These are phyloP conservation scores for Pelodytes ibericus DNA, from an alignment of 2,797 vertebrate genomes.

Conservation along the genomic window DNA sequence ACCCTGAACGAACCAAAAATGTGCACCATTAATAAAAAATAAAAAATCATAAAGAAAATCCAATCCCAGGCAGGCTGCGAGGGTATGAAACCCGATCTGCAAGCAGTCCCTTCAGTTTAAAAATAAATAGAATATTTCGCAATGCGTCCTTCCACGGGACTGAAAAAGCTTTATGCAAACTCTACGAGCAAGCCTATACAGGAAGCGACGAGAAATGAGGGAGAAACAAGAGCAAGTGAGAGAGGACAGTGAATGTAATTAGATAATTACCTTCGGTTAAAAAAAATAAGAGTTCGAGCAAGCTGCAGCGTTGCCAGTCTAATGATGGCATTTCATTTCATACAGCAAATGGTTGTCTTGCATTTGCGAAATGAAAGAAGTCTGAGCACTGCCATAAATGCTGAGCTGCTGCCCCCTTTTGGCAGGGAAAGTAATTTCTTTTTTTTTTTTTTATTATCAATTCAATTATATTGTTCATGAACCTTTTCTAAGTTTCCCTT, in stretches of 20 bases:
- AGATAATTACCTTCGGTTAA: constrained; percentile 34
- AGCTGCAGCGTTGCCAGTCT: constrained; percentile 39
- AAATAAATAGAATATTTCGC: constrained; percentile 58
- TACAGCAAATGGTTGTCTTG: constrained; percentile 29
- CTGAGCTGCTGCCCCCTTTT: constrained; percentile 65
- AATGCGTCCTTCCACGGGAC: constrained; percentile 13
- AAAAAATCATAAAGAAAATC: neutral
- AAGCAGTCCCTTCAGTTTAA: constrained; percentile 54
- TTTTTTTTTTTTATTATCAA: no score
- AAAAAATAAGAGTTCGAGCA: constrained; percentile 21
- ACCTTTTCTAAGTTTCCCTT: no score
- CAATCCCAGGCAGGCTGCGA: constrained; percentile 46
- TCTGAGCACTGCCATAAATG: neutral
- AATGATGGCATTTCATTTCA: constrained; percentile 46
- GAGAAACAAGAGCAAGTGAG: neutral
- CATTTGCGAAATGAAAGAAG: constrained; percentile 50
- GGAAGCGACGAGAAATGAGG: constrained; percentile 22
- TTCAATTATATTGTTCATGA: no score
- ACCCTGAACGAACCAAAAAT: no score
- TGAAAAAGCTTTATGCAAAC: constrained; percentile 38
- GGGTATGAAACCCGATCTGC: constrained; percentile 48
- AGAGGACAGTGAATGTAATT: constrained; percentile 7
- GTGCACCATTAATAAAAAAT: no score
- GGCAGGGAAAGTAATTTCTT: constrained; percentile 31
- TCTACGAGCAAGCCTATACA: neutral